Evolutionary conservation across 2,113 vertebrate species (phyloP), one percentile per base, ranked within the genome.

Genomic region (Xenopus borealis): DNA sequence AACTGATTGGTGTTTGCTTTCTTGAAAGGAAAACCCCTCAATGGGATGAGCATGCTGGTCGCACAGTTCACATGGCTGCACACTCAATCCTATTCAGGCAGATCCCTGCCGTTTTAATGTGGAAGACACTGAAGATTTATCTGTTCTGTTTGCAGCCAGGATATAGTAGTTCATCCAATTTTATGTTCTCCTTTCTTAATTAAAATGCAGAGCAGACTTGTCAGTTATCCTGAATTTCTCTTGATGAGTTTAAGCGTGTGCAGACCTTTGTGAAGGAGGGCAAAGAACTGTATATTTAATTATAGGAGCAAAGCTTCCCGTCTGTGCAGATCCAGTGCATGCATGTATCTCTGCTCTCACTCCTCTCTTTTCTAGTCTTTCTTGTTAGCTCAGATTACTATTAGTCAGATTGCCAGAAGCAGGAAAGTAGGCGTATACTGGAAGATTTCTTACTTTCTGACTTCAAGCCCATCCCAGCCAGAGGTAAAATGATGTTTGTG

Each of bases 121-220:
- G 47, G 71, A 82, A 79, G 71, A 75, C 79, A 88, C 80, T 72
- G 81, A 81, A 78, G 69, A 0, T 75, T 79, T 79, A 63, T 80
- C 53, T 82, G 80, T 82, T 82, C 81, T 83, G 77, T 80, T 80
- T 86, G 80, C 19, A 27, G 80, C 80, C 81, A 85, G 78, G 40
- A 0, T 79, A 66, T 79, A 80, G 73, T 63, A n/a, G 81, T 78
- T 83, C 82, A 87, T 89, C 87, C 85, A 81, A 86, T 81, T 86
- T 83, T 86, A 83, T 84, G 82, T 85, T 81, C 80, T 85, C 18
- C 85, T 85, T 74, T 78, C 87, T 83, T 88, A 86, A 91, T 93
- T 93, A 89, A 90, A 85, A 93, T 93, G 89, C 91, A 89, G 81
- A 75, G 90, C 91, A 83, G 89, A 89, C 85, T 87, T 88, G 88